These are phyloP conservation scores for Standfussiana lucernea DNA, from an alignment of 2,888 invertebrate genomes.

Conservation along the genomic window DNA sequence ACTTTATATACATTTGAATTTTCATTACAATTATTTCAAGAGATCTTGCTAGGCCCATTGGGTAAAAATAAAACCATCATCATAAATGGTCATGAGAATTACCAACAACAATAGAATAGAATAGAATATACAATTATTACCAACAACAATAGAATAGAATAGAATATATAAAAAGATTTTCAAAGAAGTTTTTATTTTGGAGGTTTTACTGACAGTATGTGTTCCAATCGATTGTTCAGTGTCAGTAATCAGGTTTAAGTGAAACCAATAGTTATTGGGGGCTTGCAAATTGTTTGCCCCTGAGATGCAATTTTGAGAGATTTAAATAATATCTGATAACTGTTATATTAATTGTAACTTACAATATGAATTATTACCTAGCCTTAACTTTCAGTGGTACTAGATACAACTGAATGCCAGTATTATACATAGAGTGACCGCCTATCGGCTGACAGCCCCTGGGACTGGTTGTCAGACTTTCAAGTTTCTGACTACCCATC, in stretches of 20 bases:
- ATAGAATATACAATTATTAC: no score
- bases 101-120: neutral
- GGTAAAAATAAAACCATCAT: neutral
- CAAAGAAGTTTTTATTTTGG: neutral
- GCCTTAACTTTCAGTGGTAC: neutral
- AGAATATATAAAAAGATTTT: neutral
- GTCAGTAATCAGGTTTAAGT: conserved; percentile 14
- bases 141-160: neutral
- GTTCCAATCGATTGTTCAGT: conserved; percentile 23
- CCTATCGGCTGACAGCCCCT: neutral
- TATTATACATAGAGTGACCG: neutral
- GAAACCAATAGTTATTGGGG: conserved; percentile 16
- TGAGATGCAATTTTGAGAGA: conserved; percentile 3
- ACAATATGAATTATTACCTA: neutral
- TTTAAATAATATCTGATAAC: conserved; percentile 4
- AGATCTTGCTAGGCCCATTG: neutral
- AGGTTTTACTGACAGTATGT: neutral
- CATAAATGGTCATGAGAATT: neutral
- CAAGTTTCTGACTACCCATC: neutral
- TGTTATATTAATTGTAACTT: conserved; percentile 1
- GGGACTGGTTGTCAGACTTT: neutral
- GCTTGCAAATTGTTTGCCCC: conserved; percentile 31
- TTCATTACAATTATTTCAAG: neutral
- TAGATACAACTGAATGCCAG: neutral
- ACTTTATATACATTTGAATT: neutral